phyloP scores from a whole-genome alignment of 2,888 invertebrate species.

The Euclidia mi region DNA sequence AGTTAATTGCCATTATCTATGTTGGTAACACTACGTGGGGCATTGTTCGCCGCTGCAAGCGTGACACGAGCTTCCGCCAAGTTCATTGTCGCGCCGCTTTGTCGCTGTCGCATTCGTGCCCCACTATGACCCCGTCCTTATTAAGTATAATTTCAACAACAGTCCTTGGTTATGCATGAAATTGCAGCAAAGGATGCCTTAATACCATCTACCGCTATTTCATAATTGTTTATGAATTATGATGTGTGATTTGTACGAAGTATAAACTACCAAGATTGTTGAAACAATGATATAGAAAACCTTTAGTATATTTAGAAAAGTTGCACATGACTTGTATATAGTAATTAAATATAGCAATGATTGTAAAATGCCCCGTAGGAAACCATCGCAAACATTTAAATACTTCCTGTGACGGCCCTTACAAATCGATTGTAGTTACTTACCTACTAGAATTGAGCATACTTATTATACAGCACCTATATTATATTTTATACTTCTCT shows the following conservation, averaged over 20 bases:
- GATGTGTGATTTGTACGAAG: neutral
- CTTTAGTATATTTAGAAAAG: too few species aligned
- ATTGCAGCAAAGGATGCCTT: conserved; percentile 12
- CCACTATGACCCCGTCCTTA: conserved; percentile 66
- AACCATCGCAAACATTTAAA: too few species aligned
- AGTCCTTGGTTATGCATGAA: conserved; percentile 10
- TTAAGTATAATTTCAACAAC: conserved; percentile 36
- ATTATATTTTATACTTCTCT: too few species aligned
- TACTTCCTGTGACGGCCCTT: too few species aligned
- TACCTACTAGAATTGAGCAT: too few species aligned
- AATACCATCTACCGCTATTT: conserved; percentile 6
- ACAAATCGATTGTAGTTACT: too few species aligned
- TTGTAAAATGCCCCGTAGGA: too few species aligned
- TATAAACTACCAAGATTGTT: neutral
- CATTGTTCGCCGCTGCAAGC: conserved; percentile 84
- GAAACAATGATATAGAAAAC: too few species aligned
- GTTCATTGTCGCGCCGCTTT: conserved; percentile 83
- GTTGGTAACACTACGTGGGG: conserved; percentile 63
- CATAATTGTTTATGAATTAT: neutral
- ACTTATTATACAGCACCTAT: too few species aligned
- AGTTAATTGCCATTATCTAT: conserved; percentile 74
- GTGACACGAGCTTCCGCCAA: conserved; percentile 88
- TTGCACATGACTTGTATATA: too few species aligned
- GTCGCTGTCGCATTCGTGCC: conserved; percentile 55
- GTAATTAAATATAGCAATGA: too few species aligned